A percentile compares a stretch with the other conserved stretches of the same genome.
Evolutionary conservation across 2,797 vertebrate genomes (phyloP).

Genomic region (Dryobates pubescens): DNA sequence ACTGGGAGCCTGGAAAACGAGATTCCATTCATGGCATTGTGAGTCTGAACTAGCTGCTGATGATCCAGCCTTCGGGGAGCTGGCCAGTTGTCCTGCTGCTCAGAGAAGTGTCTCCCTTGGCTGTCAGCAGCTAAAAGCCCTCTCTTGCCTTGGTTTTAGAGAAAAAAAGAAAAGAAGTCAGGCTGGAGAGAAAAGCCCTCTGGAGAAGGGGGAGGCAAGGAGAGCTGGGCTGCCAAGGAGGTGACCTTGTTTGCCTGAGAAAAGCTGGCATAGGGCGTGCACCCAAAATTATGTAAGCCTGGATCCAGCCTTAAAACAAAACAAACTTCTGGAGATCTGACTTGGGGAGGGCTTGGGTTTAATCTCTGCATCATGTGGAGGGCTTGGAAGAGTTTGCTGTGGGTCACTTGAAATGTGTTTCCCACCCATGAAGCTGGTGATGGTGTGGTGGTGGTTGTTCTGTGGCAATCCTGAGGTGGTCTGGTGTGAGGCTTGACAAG

Average conservation of each 20-base stretch:
- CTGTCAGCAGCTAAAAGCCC: not conserved
- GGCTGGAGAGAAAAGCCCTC: not conserved
- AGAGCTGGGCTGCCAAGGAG: not conserved
- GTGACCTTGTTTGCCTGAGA: not conserved
- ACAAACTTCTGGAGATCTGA: not conserved
- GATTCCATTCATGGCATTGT: slow-evolving; percentile 21
- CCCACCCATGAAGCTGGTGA: not conserved
- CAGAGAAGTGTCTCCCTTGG: not conserved
- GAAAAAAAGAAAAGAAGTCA: too few species aligned
- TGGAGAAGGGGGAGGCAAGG: not conserved
- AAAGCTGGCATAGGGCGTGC: not conserved
- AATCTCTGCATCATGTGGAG: not conserved
- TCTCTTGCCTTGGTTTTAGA: too few species aligned
- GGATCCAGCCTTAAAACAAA: not conserved
- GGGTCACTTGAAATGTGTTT: not conserved
- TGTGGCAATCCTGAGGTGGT: not conserved
- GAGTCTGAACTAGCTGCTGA: not conserved
- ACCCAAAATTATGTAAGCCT: not conserved
- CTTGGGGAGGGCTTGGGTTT: not conserved
- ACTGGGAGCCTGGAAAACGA: slow-evolving; percentile 27
- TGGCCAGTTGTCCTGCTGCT: not conserved
- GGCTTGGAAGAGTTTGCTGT: not conserved
- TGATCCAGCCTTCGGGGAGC: not conserved
- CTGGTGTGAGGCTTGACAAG: not conserved
- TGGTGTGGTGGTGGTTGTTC: too few species aligned